A percentile compares a stretch with the other conserved stretches of the same genome.
phyloP scores from a whole-genome alignment of 2,113 vertebrate species.

The mouse (Mus musculus) region GRCm39 chr16:54859501-54860000 shows the following conservation, averaged over 20 bases:
- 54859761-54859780: not conserved
- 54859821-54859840: not conserved
- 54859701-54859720: not conserved
- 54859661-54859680: not conserved
- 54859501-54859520: conserved; percentile 76
- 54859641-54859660: conserved; percentile 68
- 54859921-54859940: not conserved
- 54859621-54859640: not conserved
- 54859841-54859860: conserved; percentile 31
- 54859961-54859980: conserved; percentile 63
- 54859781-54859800: conserved; percentile 31
- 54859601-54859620: conserved; percentile 77
- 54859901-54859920: conserved; percentile 4
- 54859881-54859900: not conserved
- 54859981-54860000: conserved; percentile 56
- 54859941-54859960: conserved; percentile 54
- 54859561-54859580: not conserved
- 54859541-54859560: conserved; percentile 61
- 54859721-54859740: not conserved
- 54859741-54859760: not conserved
- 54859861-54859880: not conserved
- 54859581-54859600: conserved; percentile 67
- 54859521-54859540: conserved; percentile 57
- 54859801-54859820: not conserved
- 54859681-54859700: not conserved